A percentile compares a stretch with the other conserved stretches of the same genome.
These are phyloP conservation scores for Sebastes taczanowskii DNA, from an alignment of 2,797 vertebrate genomes.

Conservation along the genomic window DNA sequence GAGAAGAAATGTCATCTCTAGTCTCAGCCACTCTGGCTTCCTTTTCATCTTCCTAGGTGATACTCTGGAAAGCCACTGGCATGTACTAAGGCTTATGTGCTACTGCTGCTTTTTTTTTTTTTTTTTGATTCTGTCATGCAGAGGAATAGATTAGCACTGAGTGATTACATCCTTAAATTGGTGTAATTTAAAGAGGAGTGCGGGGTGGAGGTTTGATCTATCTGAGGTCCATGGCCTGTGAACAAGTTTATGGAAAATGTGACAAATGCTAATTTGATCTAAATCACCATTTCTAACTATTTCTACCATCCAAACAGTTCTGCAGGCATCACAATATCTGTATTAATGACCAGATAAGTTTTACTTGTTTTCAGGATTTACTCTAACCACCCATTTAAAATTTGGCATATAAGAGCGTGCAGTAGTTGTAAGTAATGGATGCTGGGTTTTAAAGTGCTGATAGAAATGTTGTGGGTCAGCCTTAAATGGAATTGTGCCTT, in stretches of 20 bases:
- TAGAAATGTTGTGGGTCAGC: conserved; percentile 62
- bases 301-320: not conserved
- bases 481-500: conserved; percentile 68
- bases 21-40: conserved; percentile 42
- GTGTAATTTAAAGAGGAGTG: conserved; percentile 30
- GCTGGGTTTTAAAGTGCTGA: conserved; percentile 60
- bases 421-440: conserved; percentile 65
- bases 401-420: conserved; percentile 37
- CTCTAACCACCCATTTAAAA: conserved; percentile 32
- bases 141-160: conserved; percentile 35
- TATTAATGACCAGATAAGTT: not conserved
- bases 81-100: conserved; percentile 11
- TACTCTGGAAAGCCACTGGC: conserved; percentile 27
- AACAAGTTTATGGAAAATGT: conserved; percentile 7
- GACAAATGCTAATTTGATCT: conserved; percentile 20
- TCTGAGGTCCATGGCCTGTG: not conserved
- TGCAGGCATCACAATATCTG: not conserved
- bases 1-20: conserved; percentile 50
- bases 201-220: conserved; percentile 3
- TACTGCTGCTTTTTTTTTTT: not conserved
- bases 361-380: conserved; percentile 41
- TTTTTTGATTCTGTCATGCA: conserved; percentile 8
- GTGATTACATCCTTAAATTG: conserved; percentile 11
- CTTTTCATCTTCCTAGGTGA: conserved; percentile 56
- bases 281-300: not conserved